A percentile compares a stretch with the other conserved stretches of the same genome.
Evolutionary conservation across 2,113 vertebrate species (phyloP).

Genomic region (Chiloscyllium plagiosum): DNA sequence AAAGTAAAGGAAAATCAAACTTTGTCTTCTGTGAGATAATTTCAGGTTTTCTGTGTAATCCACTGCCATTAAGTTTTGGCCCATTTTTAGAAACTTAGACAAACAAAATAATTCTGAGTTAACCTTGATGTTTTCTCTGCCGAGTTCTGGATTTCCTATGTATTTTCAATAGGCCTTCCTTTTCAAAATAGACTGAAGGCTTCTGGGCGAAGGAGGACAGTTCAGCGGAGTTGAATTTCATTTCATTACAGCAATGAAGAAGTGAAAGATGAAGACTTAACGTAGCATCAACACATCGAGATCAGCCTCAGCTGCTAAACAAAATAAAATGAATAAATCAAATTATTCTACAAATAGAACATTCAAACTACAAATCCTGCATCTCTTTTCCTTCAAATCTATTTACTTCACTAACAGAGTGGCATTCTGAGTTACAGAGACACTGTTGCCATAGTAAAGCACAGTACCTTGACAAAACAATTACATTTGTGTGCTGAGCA

Average conservation of each 20-base stretch:
- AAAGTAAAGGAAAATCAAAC: neutral
- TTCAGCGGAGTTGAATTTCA: conserved; percentile 45
- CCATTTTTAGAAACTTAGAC: neutral
- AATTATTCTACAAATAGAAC: neutral
- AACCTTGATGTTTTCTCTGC: neutral
- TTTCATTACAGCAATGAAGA: conserved; percentile 40
- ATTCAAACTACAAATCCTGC: neutral
- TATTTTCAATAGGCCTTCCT: conserved; percentile 46
- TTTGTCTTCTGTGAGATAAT: neutral
- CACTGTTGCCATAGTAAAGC: neutral
- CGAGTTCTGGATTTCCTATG: conserved; percentile 35
- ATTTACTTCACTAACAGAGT: neutral
- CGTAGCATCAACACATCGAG: neutral
- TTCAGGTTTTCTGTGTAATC: neutral
- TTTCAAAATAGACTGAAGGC: conserved; percentile 45
- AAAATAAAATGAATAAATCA: conserved; percentile 14
- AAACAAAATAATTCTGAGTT: neutral
- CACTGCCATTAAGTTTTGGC: neutral
- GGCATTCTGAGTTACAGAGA: neutral
- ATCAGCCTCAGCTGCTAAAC: neutral
- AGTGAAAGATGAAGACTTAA: conserved; percentile 3
- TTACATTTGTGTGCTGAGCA: neutral
- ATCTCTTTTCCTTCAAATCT: neutral
- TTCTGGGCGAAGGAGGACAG: conserved; percentile 41
- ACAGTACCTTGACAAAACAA: neutral